These are phyloP conservation scores for Carapus acus DNA, from an alignment of 2,797 vertebrate species.

Conservation along the genomic window DNA sequence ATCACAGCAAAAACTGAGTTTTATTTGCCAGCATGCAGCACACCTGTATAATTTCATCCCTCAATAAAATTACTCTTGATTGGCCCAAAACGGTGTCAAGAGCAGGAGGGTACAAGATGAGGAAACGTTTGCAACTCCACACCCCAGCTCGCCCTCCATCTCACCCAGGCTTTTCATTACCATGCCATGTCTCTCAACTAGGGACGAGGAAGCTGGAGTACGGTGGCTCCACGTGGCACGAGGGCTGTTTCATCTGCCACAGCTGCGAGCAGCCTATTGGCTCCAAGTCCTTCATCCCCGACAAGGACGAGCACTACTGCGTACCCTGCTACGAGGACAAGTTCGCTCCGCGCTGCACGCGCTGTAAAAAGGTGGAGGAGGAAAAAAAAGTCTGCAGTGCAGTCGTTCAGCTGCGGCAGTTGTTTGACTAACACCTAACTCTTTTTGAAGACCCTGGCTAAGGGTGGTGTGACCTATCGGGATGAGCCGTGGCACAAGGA, in stretches of 20 bases:
- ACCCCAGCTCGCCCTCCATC: neutral
- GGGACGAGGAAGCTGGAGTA: slow-evolving; percentile 97
- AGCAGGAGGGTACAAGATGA: slow-evolving; percentile 14
- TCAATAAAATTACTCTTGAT: slow-evolving; percentile 28
- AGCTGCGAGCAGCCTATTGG: slow-evolving; percentile 96
- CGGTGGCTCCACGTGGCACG: slow-evolving; percentile 93
- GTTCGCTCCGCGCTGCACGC: slow-evolving; percentile 95
- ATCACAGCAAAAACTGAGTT: slow-evolving; percentile 32
- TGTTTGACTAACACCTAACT: slow-evolving; percentile 8
- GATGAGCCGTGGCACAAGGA: slow-evolving; percentile 99
- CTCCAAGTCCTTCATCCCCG: slow-evolving; percentile 94
- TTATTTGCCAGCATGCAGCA: slow-evolving; percentile 26
- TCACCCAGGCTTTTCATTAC: slow-evolving; percentile 1
- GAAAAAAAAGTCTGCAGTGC: too few relatives aligned
- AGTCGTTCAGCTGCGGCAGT: neutral
- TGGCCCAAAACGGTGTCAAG: slow-evolving; percentile 16
- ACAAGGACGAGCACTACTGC: slow-evolving; percentile 96
- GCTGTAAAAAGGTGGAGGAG: slow-evolving; percentile 87
- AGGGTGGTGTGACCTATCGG: slow-evolving; percentile 97
- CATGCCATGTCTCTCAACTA: slow-evolving; percentile 45
- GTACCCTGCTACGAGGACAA: slow-evolving; percentile 97
- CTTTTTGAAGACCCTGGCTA: slow-evolving; percentile 81
- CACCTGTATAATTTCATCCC: slow-evolving; percentile 38
- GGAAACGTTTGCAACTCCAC: neutral
- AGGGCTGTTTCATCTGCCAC: slow-evolving; percentile 94